phyloP scores from a whole-genome alignment of 2,113 vertebrate genomes.

The Mystacornis crossleyi region DNA sequence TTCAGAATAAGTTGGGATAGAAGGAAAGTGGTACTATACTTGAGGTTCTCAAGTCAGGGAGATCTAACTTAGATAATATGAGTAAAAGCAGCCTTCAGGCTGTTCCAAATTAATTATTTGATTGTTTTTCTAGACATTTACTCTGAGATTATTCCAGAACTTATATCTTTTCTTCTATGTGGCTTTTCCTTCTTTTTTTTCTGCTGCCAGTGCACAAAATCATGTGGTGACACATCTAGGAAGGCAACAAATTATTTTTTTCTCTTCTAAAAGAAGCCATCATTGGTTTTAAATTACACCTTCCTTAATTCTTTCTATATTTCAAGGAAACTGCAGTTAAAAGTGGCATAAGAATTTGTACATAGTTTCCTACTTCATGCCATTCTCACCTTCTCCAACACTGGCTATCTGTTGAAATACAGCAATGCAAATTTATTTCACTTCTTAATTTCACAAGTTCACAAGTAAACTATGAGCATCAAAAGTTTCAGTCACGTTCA shows the following conservation, averaged over 20 bases:
- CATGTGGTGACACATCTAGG: not conserved
- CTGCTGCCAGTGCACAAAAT: not conserved
- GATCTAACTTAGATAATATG: not conserved
- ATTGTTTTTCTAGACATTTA: not conserved
- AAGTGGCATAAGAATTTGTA: not conserved
- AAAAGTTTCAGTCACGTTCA: not conserved
- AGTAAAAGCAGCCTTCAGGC: not conserved
- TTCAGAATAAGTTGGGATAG: not conserved
- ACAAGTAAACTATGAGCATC: not conserved
- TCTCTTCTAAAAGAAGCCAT: not conserved
- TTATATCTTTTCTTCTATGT: not conserved
- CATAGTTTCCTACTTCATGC: not conserved
- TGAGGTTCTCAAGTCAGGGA: not conserved
- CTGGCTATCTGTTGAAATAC: not conserved
- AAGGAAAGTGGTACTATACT: not conserved
- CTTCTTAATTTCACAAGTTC: not conserved
- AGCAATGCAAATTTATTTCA: not conserved
- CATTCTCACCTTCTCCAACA: not conserved
- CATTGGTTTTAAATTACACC: not conserved
- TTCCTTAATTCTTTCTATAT: not conserved
- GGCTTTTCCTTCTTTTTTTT: not conserved
- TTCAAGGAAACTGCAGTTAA: not conserved
- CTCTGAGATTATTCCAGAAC: not conserved
- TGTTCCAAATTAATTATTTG: not conserved
- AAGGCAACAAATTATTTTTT: not conserved